Evolutionary conservation across 1,140 invertebrate species (phyloP).

Genomic region (Chironomus tepperi): DNA sequence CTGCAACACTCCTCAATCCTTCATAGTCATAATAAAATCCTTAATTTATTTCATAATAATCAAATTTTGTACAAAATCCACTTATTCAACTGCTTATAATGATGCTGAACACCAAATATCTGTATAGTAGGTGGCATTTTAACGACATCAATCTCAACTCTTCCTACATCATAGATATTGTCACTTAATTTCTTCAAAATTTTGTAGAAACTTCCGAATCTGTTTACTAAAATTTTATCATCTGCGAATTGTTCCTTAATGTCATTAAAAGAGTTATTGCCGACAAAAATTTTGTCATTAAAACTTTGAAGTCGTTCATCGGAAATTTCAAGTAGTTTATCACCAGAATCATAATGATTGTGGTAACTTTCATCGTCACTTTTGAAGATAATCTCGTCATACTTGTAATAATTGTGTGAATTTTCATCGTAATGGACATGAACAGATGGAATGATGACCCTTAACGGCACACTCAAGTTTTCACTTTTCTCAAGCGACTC

Average conservation of each 20-base stretch:
- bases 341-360: neutral
- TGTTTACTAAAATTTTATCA: neutral
- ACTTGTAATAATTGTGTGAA: neutral
- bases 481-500: neutral
- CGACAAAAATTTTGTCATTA: conserved; percentile 1
- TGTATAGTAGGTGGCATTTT: neutral
- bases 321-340: neutral
- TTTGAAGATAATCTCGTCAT: conserved; percentile 23
- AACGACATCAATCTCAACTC: neutral
- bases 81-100: neutral
- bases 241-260: neutral
- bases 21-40: no score
- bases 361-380: conserved; percentile 19
- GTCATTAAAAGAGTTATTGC: neutral
- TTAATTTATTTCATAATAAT: neutral
- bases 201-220: neutral
- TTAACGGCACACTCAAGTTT: neutral
- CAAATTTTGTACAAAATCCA: neutral
- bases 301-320: neutral
- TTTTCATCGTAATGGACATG: neutral
- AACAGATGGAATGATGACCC: neutral
- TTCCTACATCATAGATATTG: neutral
- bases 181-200: neutral
- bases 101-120: neutral
- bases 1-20: no score